Percentiles rank a stretch among this genome's conserved stretches.
Evolutionary conservation across 2,888 invertebrate species (phyloP).

Genomic region (Brassicogethes aeneus): DNA sequence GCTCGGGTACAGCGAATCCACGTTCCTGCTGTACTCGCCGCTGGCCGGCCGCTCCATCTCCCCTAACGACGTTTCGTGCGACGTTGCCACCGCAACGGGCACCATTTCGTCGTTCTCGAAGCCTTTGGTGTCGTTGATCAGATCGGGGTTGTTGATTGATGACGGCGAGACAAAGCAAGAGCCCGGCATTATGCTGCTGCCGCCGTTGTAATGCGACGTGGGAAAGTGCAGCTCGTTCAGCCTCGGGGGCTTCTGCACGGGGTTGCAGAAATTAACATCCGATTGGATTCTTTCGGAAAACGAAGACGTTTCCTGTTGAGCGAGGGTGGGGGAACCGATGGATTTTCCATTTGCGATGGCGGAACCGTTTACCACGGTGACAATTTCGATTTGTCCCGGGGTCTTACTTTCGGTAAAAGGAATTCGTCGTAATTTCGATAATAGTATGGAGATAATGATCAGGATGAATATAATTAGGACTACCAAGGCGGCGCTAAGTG

Average conservation of each 20-base stretch:
- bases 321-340: conserved; percentile 38
- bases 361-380: conserved; percentile 49
- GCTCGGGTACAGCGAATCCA: conserved; percentile 69
- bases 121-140: conserved; percentile 74
- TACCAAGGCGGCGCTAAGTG: conserved; percentile 73
- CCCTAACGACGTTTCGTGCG: conserved; percentile 26
- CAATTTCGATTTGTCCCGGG: conserved; percentile 63
- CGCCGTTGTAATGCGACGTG: conserved; percentile 59
- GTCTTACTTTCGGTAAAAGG: conserved; percentile 69
- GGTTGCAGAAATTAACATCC: conserved; percentile 49
- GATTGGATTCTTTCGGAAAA: conserved; percentile 37
- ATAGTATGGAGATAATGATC: conserved; percentile 61
- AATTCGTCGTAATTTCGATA: conserved; percentile 64
- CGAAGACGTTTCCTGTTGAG: conserved; percentile 39
- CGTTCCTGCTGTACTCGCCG: conserved; percentile 71
- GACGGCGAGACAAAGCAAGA: conserved; percentile 67
- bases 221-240: conserved; percentile 60
- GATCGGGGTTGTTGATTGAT: conserved; percentile 72
- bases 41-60: conserved; percentile 51
- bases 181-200: conserved; percentile 53
- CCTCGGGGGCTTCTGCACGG: conserved; percentile 63
- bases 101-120: conserved; percentile 48
- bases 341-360: conserved; percentile 43
- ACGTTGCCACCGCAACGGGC: conserved; percentile 26
- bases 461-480: conserved; percentile 68